Evolutionary conservation across 2,113 vertebrate species (phyloP), one percentile per base, ranked within the genome.

Genomic region (Anoura caudifer): DNA sequence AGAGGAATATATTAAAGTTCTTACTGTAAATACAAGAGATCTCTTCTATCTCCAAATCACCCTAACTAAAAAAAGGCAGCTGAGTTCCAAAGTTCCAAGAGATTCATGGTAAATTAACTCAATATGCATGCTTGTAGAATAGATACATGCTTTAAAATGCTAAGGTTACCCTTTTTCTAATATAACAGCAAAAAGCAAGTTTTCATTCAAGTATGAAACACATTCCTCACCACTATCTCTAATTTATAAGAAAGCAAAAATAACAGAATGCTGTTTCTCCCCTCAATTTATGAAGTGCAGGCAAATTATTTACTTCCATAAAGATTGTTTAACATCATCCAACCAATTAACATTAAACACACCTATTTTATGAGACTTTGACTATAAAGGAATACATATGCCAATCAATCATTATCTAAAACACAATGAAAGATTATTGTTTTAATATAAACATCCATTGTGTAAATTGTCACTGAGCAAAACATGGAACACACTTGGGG

Each of bases 111-210:
- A 88, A 95, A 88, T 73, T 79, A 95, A 84, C 17, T 83, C 38
- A 91, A 79, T 72, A 85, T 85, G 79, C 97, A 96, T 97, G 97
- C 96, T 96, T 90, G 11, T 36, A 89, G 28, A 95, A 85, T 24
- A 96, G 52, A 91, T 59, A 73, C 94, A 96, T 97, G 94, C 90
- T 97, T 97, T 93, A 95, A 95, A 92, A 91, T 81, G 59, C 75
- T 95, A 97, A 63, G 75, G 38, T 69, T 86, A 70, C 47, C 63
- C 67, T 93, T 88, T 90, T 95, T 72, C 87, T 94, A 95, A 87
- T 41, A 41, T 69, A 82, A 92, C 17, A 95, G 65, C 69, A 90
- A 96, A 93, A 95, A 90, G 59, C 56, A 94, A 82, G 11, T 69
- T 87, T 96, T 94, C 73, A 67, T 76, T 96, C 69, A 90, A 87